Base-by-base conservation (phyloP, 1,140 invertebrate genomes). In the Temnothorax longispinosus region DNA sequence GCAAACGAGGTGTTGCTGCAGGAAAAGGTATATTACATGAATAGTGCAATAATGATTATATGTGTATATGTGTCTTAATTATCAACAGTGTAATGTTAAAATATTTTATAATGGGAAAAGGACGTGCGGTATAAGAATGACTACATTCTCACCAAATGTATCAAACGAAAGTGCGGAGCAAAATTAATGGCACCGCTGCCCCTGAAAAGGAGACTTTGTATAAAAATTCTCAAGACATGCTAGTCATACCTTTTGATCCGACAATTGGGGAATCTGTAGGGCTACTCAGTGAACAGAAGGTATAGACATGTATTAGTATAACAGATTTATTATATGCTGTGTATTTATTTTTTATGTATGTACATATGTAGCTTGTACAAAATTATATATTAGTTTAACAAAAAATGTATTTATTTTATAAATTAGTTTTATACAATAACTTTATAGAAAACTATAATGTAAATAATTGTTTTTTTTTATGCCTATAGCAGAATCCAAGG, bases 211-310 rank as follows among this genome's bases (percentile, higher is more conserved):
- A 95, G 65, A 80, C 87, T 27, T 15, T 87, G 6, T 94, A 94
- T 38, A 95, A 93, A 87, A 88, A 60, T 81, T 72, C 90, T 18
- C 93, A 96, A 74, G 96, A 96, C 81, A 97, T 98, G 10, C 93
- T 98, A 18, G 96, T 98, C 32, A 97, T 98, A 90, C 96, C 97
- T 27, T 96, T 97, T 89, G 95, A 95, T 54, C 93, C 94, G 54
- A 95, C 93, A 35, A 94, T 95, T 47, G 94, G 94, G 21, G 97
- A 97, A 91, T 96, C 96, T 75, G 96, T 97, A 18, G 97, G 97
- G 32, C 95, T 97, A 88, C 90, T 98, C n/a, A 96, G 97, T n/a
- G 97, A 98, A 95, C 96, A 97, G 71, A 97, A 98, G 94, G 97
- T 97, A 27, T 27, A 27, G 85, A 78, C 15, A 72, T 11, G 15